Percentiles rank a stretch among this genome's conserved stretches.
Evolutionary conservation across 1,140 invertebrate species (phyloP).

Genomic region (Heliconius nattereri): DNA sequence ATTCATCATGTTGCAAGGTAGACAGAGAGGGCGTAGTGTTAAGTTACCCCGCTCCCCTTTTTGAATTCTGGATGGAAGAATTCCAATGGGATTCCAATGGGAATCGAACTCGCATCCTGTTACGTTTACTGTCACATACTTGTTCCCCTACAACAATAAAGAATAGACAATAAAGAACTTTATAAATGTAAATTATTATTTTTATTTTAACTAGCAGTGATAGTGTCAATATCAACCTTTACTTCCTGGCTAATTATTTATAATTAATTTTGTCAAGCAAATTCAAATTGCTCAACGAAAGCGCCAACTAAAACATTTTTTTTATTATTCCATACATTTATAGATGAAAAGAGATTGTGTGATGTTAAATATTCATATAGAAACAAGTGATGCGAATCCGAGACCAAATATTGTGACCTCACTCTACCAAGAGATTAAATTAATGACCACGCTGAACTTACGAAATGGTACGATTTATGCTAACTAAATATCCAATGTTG

Average conservation of each 20-base stretch:
- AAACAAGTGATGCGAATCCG: slow-evolving; percentile 20
- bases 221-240: background rate
- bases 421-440: slow-evolving; percentile 29
- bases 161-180: too few species aligned
- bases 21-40: too few species aligned
- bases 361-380: slow-evolving; percentile 18
- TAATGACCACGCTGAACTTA: slow-evolving; percentile 19
- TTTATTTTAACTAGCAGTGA: too few species aligned
- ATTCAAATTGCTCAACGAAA: background rate
- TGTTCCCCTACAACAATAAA: too few species aligned
- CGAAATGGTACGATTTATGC: slow-evolving; percentile 25
- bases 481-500: slow-evolving; percentile 6
- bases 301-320: background rate
- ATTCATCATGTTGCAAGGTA: too few species aligned
- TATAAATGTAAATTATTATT: too few species aligned
- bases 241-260: background rate
- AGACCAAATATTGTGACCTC: slow-evolving; percentile 27
- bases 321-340: background rate
- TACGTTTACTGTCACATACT: too few species aligned
- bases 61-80: too few species aligned
- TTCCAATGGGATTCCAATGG: too few species aligned
- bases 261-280: background rate
- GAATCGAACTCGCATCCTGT: too few species aligned
- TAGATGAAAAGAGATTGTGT: background rate
- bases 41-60: too few species aligned